Base-by-base conservation (phyloP, 2,113 vertebrate species). In the Colinus virginianus region DNA sequence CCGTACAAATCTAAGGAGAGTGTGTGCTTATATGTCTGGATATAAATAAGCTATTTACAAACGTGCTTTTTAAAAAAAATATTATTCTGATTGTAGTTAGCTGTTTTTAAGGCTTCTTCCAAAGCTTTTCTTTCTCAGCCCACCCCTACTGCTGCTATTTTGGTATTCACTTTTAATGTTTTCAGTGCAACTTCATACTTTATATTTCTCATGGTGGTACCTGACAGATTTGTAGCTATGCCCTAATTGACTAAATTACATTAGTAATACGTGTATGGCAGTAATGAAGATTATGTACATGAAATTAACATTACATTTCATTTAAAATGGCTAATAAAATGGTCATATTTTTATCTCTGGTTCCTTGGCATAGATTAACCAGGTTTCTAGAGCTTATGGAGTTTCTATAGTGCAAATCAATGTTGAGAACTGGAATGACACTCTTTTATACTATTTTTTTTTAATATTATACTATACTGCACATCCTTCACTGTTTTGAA, bases 291-390 rank as follows among this genome's bases (percentile, higher is more conserved):
- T 91, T 95, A 87, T 69, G 70, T 75, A 95, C 74, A 70, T 92
- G 49, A 93, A 95, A 93, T 94, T 94, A 93, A 83, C 79, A 76
- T 95, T 97, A 63, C 64, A 88, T 94, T 96, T 95, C 56, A 89
- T 95, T 93, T 96, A 87, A 93, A 83, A 72, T 76, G 38, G 46
- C 36, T 93, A 91, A 95, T 96, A 96, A 92, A 96, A 91, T 90
- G 66, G 23, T 81, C 49, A 22, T 93, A 55, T 88, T 95, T 96
- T 96, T 90, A 67, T 95, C 84, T 85, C 42, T 87, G 34, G 6
- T 70, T 93, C 56, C 36, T 94, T 95, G 63, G 26, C 71, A 78
- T 61, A 90, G 66, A 51, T 40, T 55, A 90, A 80, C 38, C 49
- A 85, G 70, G 22, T 59, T 90, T 93, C 36, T 75, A 69, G 53